Evolutionary conservation across 2,888 invertebrate genomes (phyloP).

Genomic region (Amphipoea lucens): DNA sequence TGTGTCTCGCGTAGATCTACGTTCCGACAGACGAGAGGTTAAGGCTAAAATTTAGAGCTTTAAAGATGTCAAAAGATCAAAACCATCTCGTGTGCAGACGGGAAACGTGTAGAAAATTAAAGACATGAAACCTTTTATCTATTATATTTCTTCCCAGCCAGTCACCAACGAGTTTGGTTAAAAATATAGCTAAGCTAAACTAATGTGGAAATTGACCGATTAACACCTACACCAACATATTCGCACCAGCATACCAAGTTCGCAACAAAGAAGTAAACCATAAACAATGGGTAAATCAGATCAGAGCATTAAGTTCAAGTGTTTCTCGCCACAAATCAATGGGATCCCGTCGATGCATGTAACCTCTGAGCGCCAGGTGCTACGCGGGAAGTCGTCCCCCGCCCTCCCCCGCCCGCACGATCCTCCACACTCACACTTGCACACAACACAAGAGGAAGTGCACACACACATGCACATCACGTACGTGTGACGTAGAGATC

Average conservation of each 20-base stretch:
- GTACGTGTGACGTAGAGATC: slow-evolving; percentile 77
- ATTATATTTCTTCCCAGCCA: slow-evolving; percentile 26
- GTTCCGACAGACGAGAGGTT: no score
- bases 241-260: slow-evolving; percentile 18
- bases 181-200: slow-evolving; percentile 22
- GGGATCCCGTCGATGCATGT: slow-evolving; percentile 84
- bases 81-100: not conserved
- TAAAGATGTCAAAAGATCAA: no score
- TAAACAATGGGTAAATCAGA: slow-evolving; percentile 81
- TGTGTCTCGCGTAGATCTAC: no score
- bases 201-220: slow-evolving; percentile 33
- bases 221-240: slow-evolving; percentile 31
- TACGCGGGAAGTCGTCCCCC: slow-evolving; percentile 85
- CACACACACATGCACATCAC: slow-evolving; percentile 69
- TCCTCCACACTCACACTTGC: slow-evolving; percentile 75
- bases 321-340: slow-evolving; percentile 87
- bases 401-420: slow-evolving; percentile 65
- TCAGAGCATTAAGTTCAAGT: slow-evolving; percentile 76
- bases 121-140: not conserved
- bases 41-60: no score
- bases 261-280: slow-evolving; percentile 44
- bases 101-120: not conserved
- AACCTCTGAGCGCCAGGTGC: slow-evolving; percentile 89
- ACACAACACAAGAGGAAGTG: slow-evolving; percentile 77
- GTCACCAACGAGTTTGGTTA: slow-evolving; percentile 8